Evolutionary conservation across 2,113 vertebrate species (phyloP), one percentile per base, ranked within the genome.

Genomic region (Pholis gunnellus): DNA sequence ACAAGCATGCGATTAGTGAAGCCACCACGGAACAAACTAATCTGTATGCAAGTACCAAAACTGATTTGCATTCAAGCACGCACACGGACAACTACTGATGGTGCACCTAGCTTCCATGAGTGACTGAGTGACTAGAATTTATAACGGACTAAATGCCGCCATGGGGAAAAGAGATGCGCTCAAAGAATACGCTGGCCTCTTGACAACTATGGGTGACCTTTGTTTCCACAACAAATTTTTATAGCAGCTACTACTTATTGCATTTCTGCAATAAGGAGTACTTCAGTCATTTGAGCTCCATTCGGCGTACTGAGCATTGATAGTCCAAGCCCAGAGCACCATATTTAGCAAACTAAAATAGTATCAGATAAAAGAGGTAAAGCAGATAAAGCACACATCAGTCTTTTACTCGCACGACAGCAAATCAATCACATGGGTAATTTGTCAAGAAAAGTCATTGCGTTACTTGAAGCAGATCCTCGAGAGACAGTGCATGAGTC

Each of bases 51-150:
- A 73, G 48, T n/a, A 22, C 17, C 54, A 40, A 50, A 78, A 56
- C 25, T 52, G 54, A 81, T 77, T 74, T n/a, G 29, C 50, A 14
- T 75, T 84, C 48, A 64, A 75, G 52, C 75, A 36, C 5, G 34
- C 31, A 67, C 78, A 59, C 27, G 57, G 22, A 59, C 38, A 27
- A 34, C 9, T 9, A 52, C 57, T 54, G 73, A 81, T 27, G 5
- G 48, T 40, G 5, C 13, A 50, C 40, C 27, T 9, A 17, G 65
- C 72, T 63, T 40, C 31, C 48, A 22, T 67, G 70, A 75, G 29
- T 40, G 25, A 78, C 6, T 50, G 14, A 46, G 31, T 1, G 48
- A 36, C 52, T 11, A 8, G 17, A 42, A 48, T 56, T 11, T 22
- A 73, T 48, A 22, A 78, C 44, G 9, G 20, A 70, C 44, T 38